A percentile compares a stretch with the other conserved stretches of the same genome.
phyloP scores from a whole-genome alignment of 2,797 vertebrate genomes.

The Notolepis coatsorum region DNA sequence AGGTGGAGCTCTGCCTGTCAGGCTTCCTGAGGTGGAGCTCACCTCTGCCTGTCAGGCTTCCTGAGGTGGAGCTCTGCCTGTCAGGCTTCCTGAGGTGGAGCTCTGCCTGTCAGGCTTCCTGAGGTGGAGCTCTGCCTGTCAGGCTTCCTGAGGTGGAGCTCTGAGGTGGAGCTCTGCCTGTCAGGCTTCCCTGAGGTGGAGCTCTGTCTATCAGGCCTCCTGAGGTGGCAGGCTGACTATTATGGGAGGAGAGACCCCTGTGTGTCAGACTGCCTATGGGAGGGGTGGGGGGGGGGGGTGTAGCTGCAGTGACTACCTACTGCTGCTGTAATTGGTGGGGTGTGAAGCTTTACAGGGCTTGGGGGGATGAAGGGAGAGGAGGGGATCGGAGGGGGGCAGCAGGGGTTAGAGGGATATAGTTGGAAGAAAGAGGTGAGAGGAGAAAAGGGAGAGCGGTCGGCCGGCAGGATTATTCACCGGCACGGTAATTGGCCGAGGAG shows the following conservation, averaged over 20 bases:
- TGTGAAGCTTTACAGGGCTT: constrained; percentile 49
- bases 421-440: constrained; percentile 41
- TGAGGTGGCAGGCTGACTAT: constrained; percentile 34
- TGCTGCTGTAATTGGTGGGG: constrained; percentile 70
- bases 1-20: too few relatives aligned
- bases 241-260: too few relatives aligned
- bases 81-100: too few relatives aligned
- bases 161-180: too few relatives aligned
- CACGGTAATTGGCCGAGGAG: constrained; percentile 67
- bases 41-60: constrained; percentile 50
- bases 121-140: constrained; percentile 52
- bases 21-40: constrained; percentile 19
- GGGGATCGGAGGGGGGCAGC: constrained; percentile 13
- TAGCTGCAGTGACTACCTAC: constrained; percentile 40
- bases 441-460: background rate
- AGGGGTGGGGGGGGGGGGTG: constrained; percentile 46
- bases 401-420: constrained; percentile 43
- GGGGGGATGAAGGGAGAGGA: constrained; percentile 47
- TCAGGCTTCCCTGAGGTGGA: constrained; percentile 47
- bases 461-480: constrained; percentile 61
- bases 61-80: constrained; percentile 37
- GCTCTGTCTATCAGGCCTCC: constrained; percentile 48
- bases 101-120: background rate
- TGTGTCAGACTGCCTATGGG: constrained; percentile 19
- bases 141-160: constrained; percentile 44